Conservation (phyloP, 1,140 invertebrate species). For the Linepithema humile region DNA sequence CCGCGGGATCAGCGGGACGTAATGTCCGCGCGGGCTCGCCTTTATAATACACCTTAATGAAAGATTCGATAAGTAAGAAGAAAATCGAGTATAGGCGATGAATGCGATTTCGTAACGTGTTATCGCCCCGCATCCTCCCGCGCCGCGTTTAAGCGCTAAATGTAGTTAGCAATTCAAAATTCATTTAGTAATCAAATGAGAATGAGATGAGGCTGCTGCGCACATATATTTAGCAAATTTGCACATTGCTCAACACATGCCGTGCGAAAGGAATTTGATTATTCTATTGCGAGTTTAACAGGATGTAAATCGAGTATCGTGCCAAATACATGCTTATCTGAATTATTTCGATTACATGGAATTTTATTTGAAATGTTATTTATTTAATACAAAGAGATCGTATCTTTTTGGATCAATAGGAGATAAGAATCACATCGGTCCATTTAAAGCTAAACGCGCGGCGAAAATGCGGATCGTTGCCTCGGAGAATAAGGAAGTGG, state of each 20-base stretch:
- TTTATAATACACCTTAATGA: constrained; percentile 63
- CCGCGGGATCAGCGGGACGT: constrained; percentile 18
- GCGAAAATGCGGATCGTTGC: constrained; percentile 23
- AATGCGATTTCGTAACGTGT: constrained; percentile 62
- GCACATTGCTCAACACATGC: background rate
- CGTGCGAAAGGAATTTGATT: background rate
- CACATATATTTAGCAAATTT: background rate
- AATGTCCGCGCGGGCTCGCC: constrained; percentile 7
- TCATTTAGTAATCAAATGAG: background rate
- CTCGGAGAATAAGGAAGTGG: background rate
- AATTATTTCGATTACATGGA: background rate
- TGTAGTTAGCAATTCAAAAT: background rate
- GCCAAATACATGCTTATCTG: background rate
- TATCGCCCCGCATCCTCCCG: constrained; percentile 26
- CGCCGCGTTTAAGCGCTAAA: background rate
- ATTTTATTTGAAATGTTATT: background rate
- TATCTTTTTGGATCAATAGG: background rate
- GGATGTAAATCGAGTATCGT: background rate
- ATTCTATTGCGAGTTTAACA: background rate
- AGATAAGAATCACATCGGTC: background rate
- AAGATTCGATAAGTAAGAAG: constrained; percentile 68
- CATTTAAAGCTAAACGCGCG: background rate
- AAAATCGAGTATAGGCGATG: constrained; percentile 74
- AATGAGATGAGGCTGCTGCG: no score
- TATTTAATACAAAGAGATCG: background rate